Conservation (phyloP, 2,888 invertebrate species). For the Rotaria magnacalcarata region DNA sequence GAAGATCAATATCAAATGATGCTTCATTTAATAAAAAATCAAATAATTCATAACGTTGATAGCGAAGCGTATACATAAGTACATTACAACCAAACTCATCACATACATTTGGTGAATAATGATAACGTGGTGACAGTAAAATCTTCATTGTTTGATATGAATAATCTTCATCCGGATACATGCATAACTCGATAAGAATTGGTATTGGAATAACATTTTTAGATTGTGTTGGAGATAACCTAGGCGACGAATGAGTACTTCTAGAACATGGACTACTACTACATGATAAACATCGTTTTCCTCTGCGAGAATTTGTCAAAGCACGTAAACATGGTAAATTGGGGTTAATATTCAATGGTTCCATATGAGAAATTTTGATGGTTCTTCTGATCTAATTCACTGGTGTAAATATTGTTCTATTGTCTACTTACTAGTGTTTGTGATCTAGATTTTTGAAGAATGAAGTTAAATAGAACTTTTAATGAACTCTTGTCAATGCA, state of each 20-base stretch:
- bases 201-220: not conserved
- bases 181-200: not conserved
- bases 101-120: not conserved
- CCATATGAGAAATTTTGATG: not conserved
- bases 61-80: slow-evolving; percentile 14
- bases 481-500: not conserved
- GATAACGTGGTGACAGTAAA: not conserved
- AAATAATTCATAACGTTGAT: slow-evolving; percentile 19
- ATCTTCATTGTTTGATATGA: slow-evolving; percentile 13
- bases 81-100: slow-evolving; percentile 33
- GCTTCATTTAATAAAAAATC: not conserved
- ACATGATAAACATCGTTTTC: not conserved
- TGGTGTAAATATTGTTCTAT: no score
- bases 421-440: not conserved
- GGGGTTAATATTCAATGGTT: not conserved
- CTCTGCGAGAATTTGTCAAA: not conserved
- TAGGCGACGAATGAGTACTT: not conserved
- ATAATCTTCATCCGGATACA: not conserved
- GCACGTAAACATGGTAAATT: not conserved
- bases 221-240: not conserved
- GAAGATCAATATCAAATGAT: not conserved
- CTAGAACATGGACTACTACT: not conserved
- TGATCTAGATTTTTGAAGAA: not conserved
- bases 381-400: no score
- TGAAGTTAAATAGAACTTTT: not conserved